Percentiles rank a stretch among this genome's conserved stretches.
Evolutionary conservation across 2,797 vertebrate species (phyloP).

Genomic region (Pangasius larnaudii): DNA sequence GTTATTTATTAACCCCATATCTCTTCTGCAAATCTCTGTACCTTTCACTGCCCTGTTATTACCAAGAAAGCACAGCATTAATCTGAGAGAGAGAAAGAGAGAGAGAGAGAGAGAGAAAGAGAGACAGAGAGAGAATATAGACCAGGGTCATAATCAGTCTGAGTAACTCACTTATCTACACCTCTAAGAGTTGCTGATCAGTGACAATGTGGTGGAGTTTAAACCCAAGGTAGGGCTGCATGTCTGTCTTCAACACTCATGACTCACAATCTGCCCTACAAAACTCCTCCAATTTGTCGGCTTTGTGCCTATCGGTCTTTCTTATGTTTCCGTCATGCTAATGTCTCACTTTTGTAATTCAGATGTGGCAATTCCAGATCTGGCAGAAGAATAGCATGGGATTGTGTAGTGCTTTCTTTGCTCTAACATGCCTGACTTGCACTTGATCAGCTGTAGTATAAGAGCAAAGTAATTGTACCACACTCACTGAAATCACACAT

Average conservation of each 20-base stretch:
- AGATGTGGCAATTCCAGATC: background rate
- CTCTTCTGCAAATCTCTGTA: constrained; percentile 65
- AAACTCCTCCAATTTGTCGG: background rate
- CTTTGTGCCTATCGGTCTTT: background rate
- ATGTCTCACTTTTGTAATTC: background rate
- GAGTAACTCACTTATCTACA: constrained; percentile 57
- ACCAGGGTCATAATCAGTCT: constrained; percentile 50
- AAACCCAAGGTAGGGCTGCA: constrained; percentile 41
- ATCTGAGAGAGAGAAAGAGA: constrained; percentile 16
- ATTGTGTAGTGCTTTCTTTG: background rate
- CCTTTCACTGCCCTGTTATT: constrained; percentile 60
- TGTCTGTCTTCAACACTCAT: background rate
- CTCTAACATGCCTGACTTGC: background rate
- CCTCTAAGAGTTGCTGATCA: constrained; percentile 64
- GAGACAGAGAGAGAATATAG: constrained; percentile 23
- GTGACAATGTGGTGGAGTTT: constrained; percentile 56
- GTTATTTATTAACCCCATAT: constrained; percentile 74
- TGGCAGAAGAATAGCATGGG: background rate
- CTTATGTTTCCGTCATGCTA: background rate
- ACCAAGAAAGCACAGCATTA: constrained; percentile 47
- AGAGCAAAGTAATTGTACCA: background rate
- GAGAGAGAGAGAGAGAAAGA: constrained; percentile 21
- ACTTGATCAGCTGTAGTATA: background rate
- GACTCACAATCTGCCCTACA: constrained; percentile 16
- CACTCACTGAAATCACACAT: background rate